A percentile compares a stretch with the other conserved stretches of the same genome.
Evolutionary conservation across 1,140 invertebrate genomes (phyloP).

Genomic region (Uloborus diversus): DNA sequence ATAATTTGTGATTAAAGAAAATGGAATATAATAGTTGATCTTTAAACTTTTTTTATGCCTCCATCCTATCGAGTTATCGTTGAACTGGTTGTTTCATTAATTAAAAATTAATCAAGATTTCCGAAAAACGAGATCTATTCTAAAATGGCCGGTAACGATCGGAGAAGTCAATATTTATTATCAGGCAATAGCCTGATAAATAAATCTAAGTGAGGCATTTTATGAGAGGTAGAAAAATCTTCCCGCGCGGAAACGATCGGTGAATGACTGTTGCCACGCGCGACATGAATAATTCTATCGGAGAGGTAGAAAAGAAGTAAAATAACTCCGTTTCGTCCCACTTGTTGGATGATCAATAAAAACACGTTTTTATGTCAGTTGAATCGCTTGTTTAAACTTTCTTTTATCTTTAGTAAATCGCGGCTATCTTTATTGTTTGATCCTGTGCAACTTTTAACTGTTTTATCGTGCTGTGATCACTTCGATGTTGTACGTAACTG

Average conservation of each 20-base stretch:
- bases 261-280: slow-evolving; percentile 52
- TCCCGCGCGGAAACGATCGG: slow-evolving; percentile 26
- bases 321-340: slow-evolving; percentile 35
- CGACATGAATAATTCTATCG: slow-evolving; percentile 52
- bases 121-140: too few relatives aligned
- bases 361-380: slow-evolving; percentile 44
- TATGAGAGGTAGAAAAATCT: slow-evolving; percentile 35
- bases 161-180: slow-evolving; percentile 54
- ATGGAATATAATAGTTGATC: too few relatives aligned
- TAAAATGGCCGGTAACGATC: too few relatives aligned
- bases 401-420: slow-evolving; percentile 26
- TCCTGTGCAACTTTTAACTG: too few relatives aligned
- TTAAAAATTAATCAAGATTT: too few relatives aligned
- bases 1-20: too few relatives aligned
- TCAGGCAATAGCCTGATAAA: slow-evolving; percentile 47
- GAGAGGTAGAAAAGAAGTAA: slow-evolving; percentile 34
- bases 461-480: too few relatives aligned
- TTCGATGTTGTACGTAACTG: too few relatives aligned
- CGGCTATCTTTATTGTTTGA: too few relatives aligned
- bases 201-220: slow-evolving; percentile 50
- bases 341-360: slow-evolving; percentile 54
- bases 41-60: too few relatives aligned
- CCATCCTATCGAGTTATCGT: too few relatives aligned
- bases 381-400: slow-evolving; percentile 24
- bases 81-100: too few relatives aligned